Evolutionary conservation across 2,113 vertebrate genomes (phyloP).

Genomic region (Bombycilla garrulus): DNA sequence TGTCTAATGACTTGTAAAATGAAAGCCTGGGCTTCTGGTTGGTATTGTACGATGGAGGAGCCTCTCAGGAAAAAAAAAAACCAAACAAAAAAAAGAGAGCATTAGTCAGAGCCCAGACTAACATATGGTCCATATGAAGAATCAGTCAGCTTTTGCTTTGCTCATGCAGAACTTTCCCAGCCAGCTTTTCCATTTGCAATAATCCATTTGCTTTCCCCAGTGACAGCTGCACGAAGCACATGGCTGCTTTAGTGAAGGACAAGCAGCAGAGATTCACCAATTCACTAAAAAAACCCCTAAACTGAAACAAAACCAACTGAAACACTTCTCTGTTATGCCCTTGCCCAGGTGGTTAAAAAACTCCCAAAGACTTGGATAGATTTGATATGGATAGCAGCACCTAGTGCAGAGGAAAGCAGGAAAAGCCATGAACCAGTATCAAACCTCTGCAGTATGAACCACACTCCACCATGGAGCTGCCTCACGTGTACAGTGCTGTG

Average conservation of each 20-base stretch:
- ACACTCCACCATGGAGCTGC: neutral
- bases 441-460: neutral
- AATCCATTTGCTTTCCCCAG: neutral
- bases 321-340: neutral
- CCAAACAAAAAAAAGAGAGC: neutral
- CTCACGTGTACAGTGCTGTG: neutral
- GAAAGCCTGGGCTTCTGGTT: neutral
- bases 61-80: neutral
- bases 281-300: neutral
- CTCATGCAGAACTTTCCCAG: neutral
- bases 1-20: neutral
- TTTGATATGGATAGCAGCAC: neutral
- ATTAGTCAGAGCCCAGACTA: neutral
- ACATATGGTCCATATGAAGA: neutral
- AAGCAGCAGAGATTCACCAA: neutral
- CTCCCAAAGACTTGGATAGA: neutral
- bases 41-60: neutral
- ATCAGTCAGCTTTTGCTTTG: neutral
- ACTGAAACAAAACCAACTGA: neutral
- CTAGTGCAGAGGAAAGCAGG: neutral
- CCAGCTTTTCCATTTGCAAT: neutral
- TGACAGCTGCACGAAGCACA: neutral
- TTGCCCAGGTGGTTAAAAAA: neutral
- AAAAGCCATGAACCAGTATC: neutral
- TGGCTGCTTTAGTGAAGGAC: neutral